Base-by-base conservation (phyloP, 1,140 invertebrate genomes). In the Pristionchus pacificus region DNA sequence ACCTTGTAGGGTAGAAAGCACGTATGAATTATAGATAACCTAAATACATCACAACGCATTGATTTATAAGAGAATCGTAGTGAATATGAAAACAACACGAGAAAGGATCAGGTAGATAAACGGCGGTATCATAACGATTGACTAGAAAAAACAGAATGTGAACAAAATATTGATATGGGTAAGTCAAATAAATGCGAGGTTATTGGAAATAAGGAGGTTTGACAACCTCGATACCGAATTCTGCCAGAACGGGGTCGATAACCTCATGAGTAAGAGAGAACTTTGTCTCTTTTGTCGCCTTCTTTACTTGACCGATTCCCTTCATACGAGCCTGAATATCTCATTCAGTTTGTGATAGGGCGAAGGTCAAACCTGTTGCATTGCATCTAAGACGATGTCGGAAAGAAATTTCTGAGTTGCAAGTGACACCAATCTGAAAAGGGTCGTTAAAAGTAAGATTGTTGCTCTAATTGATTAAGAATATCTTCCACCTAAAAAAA, bases 201-300 rank as follows among this genome's bases (percentile, higher is more conserved):
- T 30, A 74, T 28, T n/a, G 58, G 57, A 58, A 72, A 63, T 74
- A 74, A 25, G 73, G 73, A 38, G 73, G 73, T 15, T 72, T 74
- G 27, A 49, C 72, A 27, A 74, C 68, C 2, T 74, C 63, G 49
- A 74, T 74, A n/a, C 73, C 73, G 59, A 74, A 74, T 55, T 74
- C 73, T 25, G 60, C 58, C 2, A 74, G 71, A 14, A 74, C 69
- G 3, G 61, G 72, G 33, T 72, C 71, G 2, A 74, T 49, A 57
- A 74, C 32, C 15, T 74, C 73, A 19, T 57, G 28, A 15, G 73
- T 74, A 10, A 74, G 59, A 2, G 61, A 67, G 57, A 60, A 74
- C 25, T 74, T 74, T 1, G 70, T 74, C 28, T 73, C 73, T 33
- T 73, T 74, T 1, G 72, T 74, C 27, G 61, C 66, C 59, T 74